A percentile compares a stretch with the other conserved stretches of the same genome.
Evolutionary conservation across 2,113 vertebrate species (phyloP).

Genomic region (Proterorhinus semilunaris): DNA sequence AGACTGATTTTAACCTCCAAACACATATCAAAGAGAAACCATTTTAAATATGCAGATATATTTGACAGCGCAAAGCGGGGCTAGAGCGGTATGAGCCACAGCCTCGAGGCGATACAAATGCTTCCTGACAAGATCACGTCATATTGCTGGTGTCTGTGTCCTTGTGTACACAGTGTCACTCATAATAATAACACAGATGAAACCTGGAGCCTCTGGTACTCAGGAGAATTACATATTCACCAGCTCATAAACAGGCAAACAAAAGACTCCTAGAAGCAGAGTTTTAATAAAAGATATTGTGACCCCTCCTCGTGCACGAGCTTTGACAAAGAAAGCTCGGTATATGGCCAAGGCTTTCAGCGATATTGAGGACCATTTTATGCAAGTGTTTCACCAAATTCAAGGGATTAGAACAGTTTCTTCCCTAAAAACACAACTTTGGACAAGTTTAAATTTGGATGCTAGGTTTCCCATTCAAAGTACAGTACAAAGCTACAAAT

Average conservation of each 20-base stretch:
- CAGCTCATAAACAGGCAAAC: constrained; percentile 13
- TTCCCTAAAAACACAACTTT: too few species aligned
- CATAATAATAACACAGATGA: constrained; percentile 40
- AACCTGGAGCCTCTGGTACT: constrained; percentile 29
- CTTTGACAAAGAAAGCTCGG: constrained; percentile 38
- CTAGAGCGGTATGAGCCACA: constrained; percentile 18
- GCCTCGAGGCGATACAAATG: constrained; percentile 17
- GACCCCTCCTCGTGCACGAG: constrained; percentile 22
- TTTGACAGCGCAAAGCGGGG: background rate
- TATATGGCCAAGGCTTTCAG: constrained; percentile 31
- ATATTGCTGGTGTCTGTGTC: constrained; percentile 17
- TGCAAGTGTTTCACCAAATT: background rate
- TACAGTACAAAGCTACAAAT: too few species aligned
- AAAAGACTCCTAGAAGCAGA: constrained; percentile 12
- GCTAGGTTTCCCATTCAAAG: too few species aligned
- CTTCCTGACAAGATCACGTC: constrained; percentile 8
- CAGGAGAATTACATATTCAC: constrained; percentile 18
- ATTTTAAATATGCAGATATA: background rate
- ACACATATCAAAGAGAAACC: background rate
- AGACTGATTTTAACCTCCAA: background rate
- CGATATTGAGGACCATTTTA: constrained; percentile 35
- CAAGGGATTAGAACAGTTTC: too few species aligned
- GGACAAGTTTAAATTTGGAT: too few species aligned
- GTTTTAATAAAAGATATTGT: constrained; percentile 40
- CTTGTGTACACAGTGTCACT: constrained; percentile 37